Evolutionary conservation across 2,888 invertebrate genomes (phyloP).

Genomic region (Dryomyza anilis): DNA sequence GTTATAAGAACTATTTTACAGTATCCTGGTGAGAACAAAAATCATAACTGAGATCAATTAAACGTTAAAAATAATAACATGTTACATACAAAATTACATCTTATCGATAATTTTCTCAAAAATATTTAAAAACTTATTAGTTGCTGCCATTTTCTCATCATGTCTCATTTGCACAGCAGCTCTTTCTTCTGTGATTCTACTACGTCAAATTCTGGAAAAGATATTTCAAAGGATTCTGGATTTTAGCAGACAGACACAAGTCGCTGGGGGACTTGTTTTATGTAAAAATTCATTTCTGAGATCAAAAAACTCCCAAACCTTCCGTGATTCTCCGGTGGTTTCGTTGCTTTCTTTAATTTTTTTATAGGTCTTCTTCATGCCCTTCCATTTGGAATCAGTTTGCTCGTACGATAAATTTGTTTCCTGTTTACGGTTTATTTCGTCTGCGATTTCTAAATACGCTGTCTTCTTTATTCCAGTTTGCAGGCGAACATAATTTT

Average conservation of each 20-base stretch:
- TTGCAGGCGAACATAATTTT: not conserved
- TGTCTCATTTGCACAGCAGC: conserved; percentile 11
- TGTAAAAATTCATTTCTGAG: too few relatives aligned
- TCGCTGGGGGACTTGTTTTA: too few relatives aligned
- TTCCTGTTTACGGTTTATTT: not conserved
- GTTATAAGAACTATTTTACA: too few relatives aligned
- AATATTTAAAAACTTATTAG: conserved; percentile 14
- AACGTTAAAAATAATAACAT: too few relatives aligned
- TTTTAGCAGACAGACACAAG: too few relatives aligned
- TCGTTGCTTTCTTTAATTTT: conserved; percentile 4
- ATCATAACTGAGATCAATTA: too few relatives aligned
- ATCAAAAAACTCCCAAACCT: too few relatives aligned
- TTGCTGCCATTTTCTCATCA: conserved; percentile 5
- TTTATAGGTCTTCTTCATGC: conserved; percentile 14
- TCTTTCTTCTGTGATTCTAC: too few relatives aligned
- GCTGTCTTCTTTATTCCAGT: not conserved
- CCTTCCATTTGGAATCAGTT: conserved; percentile 20
- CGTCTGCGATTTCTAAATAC: not conserved
- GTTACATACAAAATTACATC: conserved; percentile 14
- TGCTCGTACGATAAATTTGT: not conserved
- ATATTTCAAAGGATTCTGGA: too few relatives aligned
- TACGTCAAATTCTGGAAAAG: too few relatives aligned
- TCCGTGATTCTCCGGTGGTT: conserved; percentile 1
- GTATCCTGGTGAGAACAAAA: too few relatives aligned
- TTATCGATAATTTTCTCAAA: conserved; percentile 17